Evolutionary conservation across 2,797 vertebrate genomes (phyloP).

Genomic region (Siniperca obscura): DNA sequence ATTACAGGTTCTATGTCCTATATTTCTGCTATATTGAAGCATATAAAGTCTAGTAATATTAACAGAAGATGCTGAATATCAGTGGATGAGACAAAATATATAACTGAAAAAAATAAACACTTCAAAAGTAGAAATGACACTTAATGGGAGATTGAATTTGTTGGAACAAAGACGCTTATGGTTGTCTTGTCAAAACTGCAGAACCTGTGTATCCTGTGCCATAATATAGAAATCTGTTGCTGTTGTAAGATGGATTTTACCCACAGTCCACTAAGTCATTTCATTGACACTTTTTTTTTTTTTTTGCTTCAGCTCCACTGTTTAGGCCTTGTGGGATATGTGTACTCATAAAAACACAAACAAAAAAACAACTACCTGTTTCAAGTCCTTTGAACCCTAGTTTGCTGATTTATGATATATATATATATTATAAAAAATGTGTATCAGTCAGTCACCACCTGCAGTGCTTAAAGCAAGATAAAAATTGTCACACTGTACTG

Average conservation of each 20-base stretch:
- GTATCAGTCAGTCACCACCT: background rate
- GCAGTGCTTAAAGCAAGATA: background rate
- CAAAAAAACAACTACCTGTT: slow-evolving; percentile 67
- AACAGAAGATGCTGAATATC: background rate
- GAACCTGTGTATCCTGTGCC: slow-evolving; percentile 96
- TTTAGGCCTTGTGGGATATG: slow-evolving; percentile 96
- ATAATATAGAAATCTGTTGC: slow-evolving; percentile 93
- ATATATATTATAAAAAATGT: background rate
- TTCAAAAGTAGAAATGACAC: slow-evolving; percentile 71
- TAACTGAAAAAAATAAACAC: slow-evolving; percentile 23
- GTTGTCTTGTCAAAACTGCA: slow-evolving; percentile 91
- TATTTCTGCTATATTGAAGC: background rate
- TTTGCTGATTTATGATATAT: slow-evolving; percentile 87
- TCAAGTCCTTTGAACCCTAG: slow-evolving; percentile 86
- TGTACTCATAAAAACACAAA: slow-evolving; percentile 90
- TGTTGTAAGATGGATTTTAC: slow-evolving; percentile 94
- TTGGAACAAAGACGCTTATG: slow-evolving; percentile 90
- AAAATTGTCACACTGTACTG: no score
- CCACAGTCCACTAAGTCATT: slow-evolving; percentile 87
- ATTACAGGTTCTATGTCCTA: background rate
- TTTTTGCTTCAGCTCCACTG: slow-evolving; percentile 91
- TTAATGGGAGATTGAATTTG: slow-evolving; percentile 87
- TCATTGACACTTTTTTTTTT: slow-evolving; percentile 86
- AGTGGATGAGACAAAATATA: background rate
- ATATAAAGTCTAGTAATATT: no score